Evolutionary conservation across 2,113 vertebrate species (phyloP).

Genomic region (Montifringilla adamsi): DNA sequence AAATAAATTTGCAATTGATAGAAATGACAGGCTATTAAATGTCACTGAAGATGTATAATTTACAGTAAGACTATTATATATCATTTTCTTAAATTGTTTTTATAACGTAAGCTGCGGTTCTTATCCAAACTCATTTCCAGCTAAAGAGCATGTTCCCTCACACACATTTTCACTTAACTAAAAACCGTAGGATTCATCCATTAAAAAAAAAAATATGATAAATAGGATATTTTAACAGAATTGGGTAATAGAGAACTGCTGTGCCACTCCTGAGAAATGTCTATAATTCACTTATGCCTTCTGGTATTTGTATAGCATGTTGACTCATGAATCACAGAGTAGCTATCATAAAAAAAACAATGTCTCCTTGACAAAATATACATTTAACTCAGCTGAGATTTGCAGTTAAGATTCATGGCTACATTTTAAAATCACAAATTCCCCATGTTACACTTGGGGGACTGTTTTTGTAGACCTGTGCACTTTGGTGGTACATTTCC

Average conservation of each 20-base stretch:
- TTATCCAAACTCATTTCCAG: conserved; percentile 39
- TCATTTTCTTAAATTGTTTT: conserved; percentile 19
- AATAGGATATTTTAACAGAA: conserved; percentile 59
- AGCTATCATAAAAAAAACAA: conserved; percentile 40
- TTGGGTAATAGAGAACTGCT: conserved; percentile 53
- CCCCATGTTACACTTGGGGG: not conserved
- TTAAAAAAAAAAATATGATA: conserved; percentile 11
- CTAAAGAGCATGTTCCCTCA: not conserved
- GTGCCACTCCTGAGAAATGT: conserved; percentile 49
- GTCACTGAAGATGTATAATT: not conserved
- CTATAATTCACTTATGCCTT: conserved; percentile 62
- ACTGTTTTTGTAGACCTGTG: not conserved
- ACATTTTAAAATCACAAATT: conserved; percentile 29
- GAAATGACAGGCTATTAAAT: conserved; percentile 19
- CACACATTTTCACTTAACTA: conserved; percentile 13
- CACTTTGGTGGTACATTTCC: not conserved
- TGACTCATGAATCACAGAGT: conserved; percentile 61
- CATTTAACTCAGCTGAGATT: conserved; percentile 40
- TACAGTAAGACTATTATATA: not conserved
- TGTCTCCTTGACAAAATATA: conserved; percentile 38
- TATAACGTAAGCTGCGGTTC: not conserved
- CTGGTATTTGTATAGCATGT: conserved; percentile 61
- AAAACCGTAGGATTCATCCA: conserved; percentile 34
- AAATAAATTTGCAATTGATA: conserved; percentile 14
- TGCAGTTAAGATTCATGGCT: conserved; percentile 26